Percentiles rank a stretch among this genome's conserved stretches.
Evolutionary conservation across 2,113 vertebrate species (phyloP).

Genomic region (Carassius carassius): DNA sequence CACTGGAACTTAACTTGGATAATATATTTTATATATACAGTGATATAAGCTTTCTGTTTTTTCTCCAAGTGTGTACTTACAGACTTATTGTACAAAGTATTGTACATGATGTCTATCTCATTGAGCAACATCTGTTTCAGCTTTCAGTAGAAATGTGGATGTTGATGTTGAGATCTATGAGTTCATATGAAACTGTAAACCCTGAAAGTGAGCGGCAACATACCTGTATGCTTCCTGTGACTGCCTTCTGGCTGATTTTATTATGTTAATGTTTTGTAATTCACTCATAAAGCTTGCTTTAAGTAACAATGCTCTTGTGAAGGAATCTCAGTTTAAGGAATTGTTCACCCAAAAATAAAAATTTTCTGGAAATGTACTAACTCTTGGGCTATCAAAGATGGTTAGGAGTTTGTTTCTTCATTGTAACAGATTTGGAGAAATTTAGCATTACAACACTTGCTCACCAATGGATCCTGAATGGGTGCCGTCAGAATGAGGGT

Average conservation of each 20-base stretch:
- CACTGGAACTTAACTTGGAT: not conserved
- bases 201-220: not conserved
- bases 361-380: not conserved
- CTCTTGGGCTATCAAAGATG: not conserved
- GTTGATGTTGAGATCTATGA: not conserved
- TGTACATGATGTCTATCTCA: not conserved
- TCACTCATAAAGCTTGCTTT: not conserved
- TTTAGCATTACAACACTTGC: not conserved
- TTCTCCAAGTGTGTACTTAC: not conserved
- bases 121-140: constrained; percentile 17
- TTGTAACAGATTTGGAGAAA: too few relatives aligned
- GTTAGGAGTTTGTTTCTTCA: too few relatives aligned
- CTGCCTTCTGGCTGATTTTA: not conserved
- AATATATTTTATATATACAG: not conserved
- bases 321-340: not conserved
- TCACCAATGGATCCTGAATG: not conserved
- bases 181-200: not conserved
- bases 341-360: not conserved
- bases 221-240: constrained; percentile 4
- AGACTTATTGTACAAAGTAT: too few relatives aligned
- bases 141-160: not conserved
- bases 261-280: not conserved
- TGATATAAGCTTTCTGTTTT: not conserved
- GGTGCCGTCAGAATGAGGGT: not conserved
- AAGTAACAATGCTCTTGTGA: not conserved